Evolutionary conservation across 1,140 invertebrate species (phyloP).

Genomic region (Magallana angulata): DNA sequence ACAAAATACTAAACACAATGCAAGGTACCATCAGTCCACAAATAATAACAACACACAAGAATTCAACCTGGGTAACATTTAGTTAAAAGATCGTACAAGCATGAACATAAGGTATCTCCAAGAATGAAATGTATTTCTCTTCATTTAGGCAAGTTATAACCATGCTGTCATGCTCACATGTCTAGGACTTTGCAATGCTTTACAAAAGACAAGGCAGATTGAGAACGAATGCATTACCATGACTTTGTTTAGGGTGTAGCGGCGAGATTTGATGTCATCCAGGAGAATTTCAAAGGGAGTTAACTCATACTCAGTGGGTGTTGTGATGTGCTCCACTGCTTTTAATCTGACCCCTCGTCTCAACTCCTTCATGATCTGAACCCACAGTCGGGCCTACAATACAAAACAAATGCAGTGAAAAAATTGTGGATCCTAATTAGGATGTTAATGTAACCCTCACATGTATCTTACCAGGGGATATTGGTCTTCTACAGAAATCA

Average conservation of each 20-base stretch:
- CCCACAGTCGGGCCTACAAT: conserved; percentile 94
- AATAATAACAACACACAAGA: no score
- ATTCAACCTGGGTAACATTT: neutral
- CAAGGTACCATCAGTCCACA: no score
- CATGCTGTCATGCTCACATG: neutral
- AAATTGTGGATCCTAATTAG: neutral
- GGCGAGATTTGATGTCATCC: conserved; percentile 94
- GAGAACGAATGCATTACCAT: conserved; percentile 67
- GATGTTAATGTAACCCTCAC: neutral
- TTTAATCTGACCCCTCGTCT: conserved; percentile 93
- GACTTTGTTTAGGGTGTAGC: conserved; percentile 86
- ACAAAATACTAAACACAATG: neutral
- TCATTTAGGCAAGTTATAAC: neutral
- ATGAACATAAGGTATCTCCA: neutral
- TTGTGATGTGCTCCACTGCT: conserved; percentile 85
- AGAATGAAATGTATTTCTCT: neutral
- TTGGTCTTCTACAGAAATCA: neutral
- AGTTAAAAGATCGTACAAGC: neutral
- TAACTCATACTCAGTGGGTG: conserved; percentile 91
- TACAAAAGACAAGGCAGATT: neutral
- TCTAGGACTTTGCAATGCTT: neutral
- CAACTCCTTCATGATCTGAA: conserved; percentile 95
- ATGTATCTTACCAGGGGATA: neutral
- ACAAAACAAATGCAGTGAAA: neutral
- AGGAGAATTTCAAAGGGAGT: conserved; percentile 99